Evolutionary conservation across 2,797 vertebrate genomes (phyloP).

Genomic region (Podargus strigoides): DNA sequence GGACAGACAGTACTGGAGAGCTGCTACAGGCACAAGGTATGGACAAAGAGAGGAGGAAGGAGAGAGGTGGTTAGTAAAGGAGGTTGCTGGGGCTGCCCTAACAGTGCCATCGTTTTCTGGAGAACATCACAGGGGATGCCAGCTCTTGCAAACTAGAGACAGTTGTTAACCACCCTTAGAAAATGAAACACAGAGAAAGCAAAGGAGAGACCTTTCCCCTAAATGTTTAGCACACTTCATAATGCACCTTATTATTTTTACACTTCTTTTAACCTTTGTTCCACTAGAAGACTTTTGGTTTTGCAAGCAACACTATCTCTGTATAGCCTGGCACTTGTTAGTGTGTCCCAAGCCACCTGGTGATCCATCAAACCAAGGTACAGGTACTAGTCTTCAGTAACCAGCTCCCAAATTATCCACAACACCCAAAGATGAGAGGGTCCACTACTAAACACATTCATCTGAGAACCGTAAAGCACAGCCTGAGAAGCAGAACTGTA

Average conservation of each 20-base stretch:
- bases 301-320: neutral
- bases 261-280: neutral
- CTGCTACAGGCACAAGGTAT: fast-evolving
- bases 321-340: too few relatives aligned
- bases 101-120: neutral
- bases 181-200: neutral
- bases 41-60: neutral
- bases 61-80: neutral
- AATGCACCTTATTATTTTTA: neutral
- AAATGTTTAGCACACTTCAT: neutral
- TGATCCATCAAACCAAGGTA: neutral
- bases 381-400: neutral
- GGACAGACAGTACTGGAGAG: neutral
- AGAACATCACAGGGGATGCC: neutral
- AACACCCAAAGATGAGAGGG: neutral
- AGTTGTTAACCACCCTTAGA: neutral
- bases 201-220: neutral
- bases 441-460: neutral
- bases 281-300: neutral
- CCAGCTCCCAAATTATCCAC: neutral
- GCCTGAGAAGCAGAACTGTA: neutral
- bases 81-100: too few relatives aligned
- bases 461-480: neutral
- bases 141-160: neutral
- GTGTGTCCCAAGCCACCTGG: neutral